Percentiles rank a stretch among this genome's conserved stretches.
Evolutionary conservation across 2,888 invertebrate species (phyloP).

Genomic region (Fabriciana adippe): DNA sequence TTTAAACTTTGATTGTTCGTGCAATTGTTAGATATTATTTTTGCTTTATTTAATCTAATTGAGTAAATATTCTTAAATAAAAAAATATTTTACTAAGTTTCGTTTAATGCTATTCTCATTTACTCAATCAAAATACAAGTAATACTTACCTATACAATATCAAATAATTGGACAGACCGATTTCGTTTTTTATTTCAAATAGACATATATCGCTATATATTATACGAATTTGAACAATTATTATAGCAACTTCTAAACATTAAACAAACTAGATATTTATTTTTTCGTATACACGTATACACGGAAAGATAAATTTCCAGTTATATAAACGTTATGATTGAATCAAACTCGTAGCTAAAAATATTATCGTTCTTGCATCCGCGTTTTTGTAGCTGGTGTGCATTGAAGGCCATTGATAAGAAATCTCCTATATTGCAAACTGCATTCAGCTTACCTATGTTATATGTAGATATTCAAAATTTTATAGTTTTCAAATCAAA

Average conservation of each 20-base stretch:
- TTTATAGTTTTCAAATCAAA: neutral
- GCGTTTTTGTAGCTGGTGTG: slow-evolving; percentile 48
- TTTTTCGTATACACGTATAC: neutral
- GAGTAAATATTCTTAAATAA: too few species aligned
- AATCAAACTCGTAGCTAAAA: slow-evolving; percentile 31
- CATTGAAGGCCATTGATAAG: slow-evolving; percentile 78
- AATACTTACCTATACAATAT: too few species aligned
- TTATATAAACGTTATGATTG: slow-evolving; percentile 19
- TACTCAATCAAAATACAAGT: too few species aligned
- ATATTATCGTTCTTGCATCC: slow-evolving; percentile 42
- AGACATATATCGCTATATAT: too few species aligned
- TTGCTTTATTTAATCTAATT: too few species aligned
- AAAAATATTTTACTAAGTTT: too few species aligned
- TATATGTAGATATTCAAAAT: slow-evolving; percentile 8
- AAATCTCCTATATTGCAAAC: slow-evolving; percentile 67
- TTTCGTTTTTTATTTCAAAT: too few species aligned
- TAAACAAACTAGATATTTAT: too few species aligned
- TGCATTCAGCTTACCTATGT: slow-evolving; percentile 40
- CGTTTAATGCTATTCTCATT: too few species aligned
- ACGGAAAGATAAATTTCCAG: neutral
- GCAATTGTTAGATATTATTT: neutral
- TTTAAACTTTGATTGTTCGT: neutral
- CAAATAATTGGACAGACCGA: too few species aligned
- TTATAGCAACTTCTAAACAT: neutral
- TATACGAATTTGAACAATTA: neutral